These are phyloP conservation scores for Poecilia gillii DNA, from an alignment of 2,797 vertebrate species.

Conservation along the genomic window DNA sequence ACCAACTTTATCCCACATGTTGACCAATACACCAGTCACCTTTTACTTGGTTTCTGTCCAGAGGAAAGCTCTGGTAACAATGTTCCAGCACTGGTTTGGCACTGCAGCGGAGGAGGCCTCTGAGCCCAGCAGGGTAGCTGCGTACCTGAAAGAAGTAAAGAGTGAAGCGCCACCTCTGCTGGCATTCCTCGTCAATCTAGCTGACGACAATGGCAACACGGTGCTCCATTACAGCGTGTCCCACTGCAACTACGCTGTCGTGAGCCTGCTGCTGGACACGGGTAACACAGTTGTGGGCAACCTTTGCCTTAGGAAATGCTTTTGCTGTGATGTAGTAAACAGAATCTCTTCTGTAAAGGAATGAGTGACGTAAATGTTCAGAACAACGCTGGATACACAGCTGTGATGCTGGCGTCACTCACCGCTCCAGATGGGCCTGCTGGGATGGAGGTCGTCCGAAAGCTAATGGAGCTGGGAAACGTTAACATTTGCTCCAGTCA, in stretches of 20 bases:
- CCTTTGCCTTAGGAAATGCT: fast-evolving
- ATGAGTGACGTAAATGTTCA: constrained; percentile 87
- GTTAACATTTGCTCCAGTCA: constrained; percentile 88
- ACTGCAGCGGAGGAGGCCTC: constrained; percentile 89
- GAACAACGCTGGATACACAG: constrained; percentile 93
- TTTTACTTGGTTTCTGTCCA: constrained; percentile 29
- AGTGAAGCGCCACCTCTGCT: constrained; percentile 80
- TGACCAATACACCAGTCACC: neutral
- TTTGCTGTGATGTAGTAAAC: neutral
- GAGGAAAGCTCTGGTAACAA: constrained; percentile 79
- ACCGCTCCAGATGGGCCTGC: constrained; percentile 82
- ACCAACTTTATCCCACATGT: neutral
- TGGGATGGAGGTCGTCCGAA: constrained; percentile 91
- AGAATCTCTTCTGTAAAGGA: constrained; percentile 56
- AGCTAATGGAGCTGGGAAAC: constrained; percentile 88
- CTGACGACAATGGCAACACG: constrained; percentile 93
- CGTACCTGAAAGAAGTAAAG: constrained; percentile 80
- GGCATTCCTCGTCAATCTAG: constrained; percentile 89
- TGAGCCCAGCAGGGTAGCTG: constrained; percentile 75
- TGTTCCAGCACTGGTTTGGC: constrained; percentile 93
- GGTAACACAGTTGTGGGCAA: constrained; percentile 56
- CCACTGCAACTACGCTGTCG: constrained; percentile 91
- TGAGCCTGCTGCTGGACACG: constrained; percentile 89
- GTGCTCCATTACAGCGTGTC: constrained; percentile 96
- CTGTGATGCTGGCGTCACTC: constrained; percentile 92